phyloP scores from a whole-genome alignment of 2,888 invertebrate species.

The Axea sp. region DNA sequence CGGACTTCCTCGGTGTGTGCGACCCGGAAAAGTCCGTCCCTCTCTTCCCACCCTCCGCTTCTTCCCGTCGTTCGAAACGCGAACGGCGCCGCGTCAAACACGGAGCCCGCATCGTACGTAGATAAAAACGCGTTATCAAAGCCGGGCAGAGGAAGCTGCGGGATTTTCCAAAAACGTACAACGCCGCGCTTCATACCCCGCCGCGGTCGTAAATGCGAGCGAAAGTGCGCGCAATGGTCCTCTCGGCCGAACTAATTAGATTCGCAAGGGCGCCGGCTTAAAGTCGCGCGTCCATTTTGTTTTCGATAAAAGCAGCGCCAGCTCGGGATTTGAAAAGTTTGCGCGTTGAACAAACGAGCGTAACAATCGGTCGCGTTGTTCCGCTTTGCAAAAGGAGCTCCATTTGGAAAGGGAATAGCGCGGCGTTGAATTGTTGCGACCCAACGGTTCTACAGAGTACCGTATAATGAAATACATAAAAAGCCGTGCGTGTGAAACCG shows the following conservation, averaged over 20 bases:
- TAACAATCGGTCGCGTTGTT: conserved; percentile 10
- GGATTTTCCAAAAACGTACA: conserved; percentile 8
- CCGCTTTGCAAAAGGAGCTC: conserved; percentile 8
- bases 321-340: background rate
- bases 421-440: conserved; percentile 2
- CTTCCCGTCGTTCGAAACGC: conserved; percentile 7
- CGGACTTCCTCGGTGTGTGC: conserved; percentile 39
- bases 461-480: conserved; percentile 28
- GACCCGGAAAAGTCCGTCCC: conserved; percentile 45
- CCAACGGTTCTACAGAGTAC: conserved; percentile 14
- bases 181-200: too few species aligned
- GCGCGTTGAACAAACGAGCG: background rate
- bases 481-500: conserved; percentile 11
- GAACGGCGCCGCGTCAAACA: too few species aligned
- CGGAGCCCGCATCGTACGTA: conserved; percentile 20
- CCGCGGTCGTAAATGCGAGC: too few species aligned
- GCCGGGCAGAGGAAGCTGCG: conserved; percentile 4
- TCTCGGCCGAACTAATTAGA: conserved; percentile 4
- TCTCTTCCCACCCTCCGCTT: conserved; percentile 8
- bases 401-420: conserved; percentile 20
- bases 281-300: conserved; percentile 12
- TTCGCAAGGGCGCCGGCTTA: background rate
- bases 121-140: conserved; percentile 37
- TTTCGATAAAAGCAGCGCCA: conserved; percentile 2
- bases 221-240: too few species aligned